Evolutionary conservation across 2,888 invertebrate species (phyloP).

Genomic region (Priocnemis perturbator): DNA sequence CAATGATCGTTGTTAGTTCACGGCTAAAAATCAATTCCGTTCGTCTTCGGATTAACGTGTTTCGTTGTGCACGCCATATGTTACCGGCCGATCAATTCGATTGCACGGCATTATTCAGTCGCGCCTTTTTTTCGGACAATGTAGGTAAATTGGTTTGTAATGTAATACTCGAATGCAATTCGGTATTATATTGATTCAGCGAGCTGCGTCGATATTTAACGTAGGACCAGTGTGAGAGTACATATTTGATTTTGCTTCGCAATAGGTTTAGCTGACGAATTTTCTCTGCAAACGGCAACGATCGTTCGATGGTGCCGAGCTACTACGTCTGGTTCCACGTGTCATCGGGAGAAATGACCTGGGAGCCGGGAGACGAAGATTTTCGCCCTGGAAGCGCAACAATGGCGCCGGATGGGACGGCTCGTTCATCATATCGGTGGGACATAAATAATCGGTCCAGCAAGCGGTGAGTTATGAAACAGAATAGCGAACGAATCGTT

Average conservation of each 20-base stretch:
- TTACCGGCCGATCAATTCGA: too few relatives aligned
- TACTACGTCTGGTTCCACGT: too few relatives aligned
- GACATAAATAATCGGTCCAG: constrained; percentile 31
- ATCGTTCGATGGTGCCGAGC: neutral
- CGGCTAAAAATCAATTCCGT: too few relatives aligned
- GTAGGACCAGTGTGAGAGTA: neutral
- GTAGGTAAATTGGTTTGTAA: too few relatives aligned
- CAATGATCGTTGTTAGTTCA: too few relatives aligned
- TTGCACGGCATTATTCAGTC: too few relatives aligned
- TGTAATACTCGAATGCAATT: too few relatives aligned
- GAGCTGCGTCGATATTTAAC: neutral
- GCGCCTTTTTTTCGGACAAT: too few relatives aligned
- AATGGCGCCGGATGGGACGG: constrained; percentile 24
- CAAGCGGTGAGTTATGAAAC: constrained; percentile 8
- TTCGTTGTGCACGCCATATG: too few relatives aligned
- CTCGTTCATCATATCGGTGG: constrained; percentile 34
- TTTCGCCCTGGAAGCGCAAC: constrained; percentile 15
- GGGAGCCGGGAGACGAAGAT: constrained; percentile 14
- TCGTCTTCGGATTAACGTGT: too few relatives aligned
- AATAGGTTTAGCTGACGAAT: neutral
- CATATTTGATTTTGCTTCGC: neutral
- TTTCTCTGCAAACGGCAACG: neutral
- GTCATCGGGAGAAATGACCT: neutral
- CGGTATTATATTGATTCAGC: too few relatives aligned
- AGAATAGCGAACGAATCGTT: neutral